Percentiles rank a stretch among this genome's conserved stretches.
These are phyloP conservation scores for Lycaena phlaeas DNA, from an alignment of 2,888 invertebrate species.

Conservation along the genomic window DNA sequence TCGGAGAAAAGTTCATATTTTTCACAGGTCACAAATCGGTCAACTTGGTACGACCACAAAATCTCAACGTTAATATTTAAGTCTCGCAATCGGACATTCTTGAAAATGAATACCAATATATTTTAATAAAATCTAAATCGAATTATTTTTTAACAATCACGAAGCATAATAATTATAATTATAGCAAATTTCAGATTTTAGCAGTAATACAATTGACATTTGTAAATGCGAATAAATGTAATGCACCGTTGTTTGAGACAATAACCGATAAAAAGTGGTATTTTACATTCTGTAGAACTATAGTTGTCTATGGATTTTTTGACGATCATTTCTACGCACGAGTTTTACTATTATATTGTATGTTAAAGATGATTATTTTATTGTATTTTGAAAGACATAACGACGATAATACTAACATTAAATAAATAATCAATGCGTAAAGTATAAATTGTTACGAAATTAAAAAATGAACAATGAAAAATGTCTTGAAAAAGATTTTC, in stretches of 20 bases:
- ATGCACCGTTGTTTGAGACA: neutral
- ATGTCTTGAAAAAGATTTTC: too few relatives aligned
- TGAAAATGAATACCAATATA: too few relatives aligned
- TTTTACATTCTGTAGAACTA: neutral
- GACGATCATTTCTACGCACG: neutral
- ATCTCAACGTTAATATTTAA: neutral
- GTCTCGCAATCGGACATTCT: too few relatives aligned
- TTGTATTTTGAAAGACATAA: too few relatives aligned
- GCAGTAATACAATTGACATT: constrained; percentile 3
- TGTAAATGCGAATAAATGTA: neutral
- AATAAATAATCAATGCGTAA: too few relatives aligned
- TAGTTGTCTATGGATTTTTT: neutral
- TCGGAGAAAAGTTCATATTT: constrained; percentile 6
- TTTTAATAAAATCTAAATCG: neutral
- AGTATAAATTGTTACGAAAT: too few relatives aligned
- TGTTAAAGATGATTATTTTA: too few relatives aligned
- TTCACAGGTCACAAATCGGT: constrained; percentile 11
- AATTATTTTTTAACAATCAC: neutral
- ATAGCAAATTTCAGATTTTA: constrained; percentile 1
- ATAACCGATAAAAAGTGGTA: neutral
- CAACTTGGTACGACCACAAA: neutral
- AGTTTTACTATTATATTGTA: too few relatives aligned
- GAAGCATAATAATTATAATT: constrained; percentile 3
- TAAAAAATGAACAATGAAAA: too few relatives aligned
- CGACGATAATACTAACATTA: too few relatives aligned